These are phyloP conservation scores for Otolemur garnettii DNA, from an alignment of 2,113 vertebrate genomes.

Conservation along the genomic window DNA sequence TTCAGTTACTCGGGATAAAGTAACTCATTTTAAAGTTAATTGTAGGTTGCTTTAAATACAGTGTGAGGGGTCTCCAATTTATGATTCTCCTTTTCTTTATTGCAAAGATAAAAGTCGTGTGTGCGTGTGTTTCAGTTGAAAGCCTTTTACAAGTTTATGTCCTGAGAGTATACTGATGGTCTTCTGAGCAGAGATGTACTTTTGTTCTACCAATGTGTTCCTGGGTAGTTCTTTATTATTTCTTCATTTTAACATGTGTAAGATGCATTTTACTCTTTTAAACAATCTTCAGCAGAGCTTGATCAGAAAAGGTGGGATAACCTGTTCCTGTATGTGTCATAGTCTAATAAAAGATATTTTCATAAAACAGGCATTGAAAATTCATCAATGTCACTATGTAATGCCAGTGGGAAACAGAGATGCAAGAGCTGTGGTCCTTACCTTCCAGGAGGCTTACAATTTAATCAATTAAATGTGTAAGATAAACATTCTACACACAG, in stretches of 20 bases:
- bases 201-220: slow-evolving; percentile 32
- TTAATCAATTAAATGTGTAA: not conserved
- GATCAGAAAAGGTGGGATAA: not conserved
- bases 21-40: slow-evolving; percentile 77
- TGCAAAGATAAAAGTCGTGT: slow-evolving; percentile 73
- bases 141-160: slow-evolving; percentile 38
- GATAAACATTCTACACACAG: not conserved
- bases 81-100: slow-evolving; percentile 72
- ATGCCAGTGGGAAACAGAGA: not conserved
- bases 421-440: not conserved
- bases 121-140: not conserved
- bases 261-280: not conserved
- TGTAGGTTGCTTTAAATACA: slow-evolving; percentile 79
- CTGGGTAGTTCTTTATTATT: not conserved
- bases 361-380: not conserved
- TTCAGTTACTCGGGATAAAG: slow-evolving; percentile 72
- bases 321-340: not conserved
- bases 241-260: not conserved
- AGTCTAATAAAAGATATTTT: slow-evolving; percentile 53
- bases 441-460: not conserved
- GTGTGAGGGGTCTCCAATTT: slow-evolving; percentile 68
- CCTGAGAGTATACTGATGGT: not conserved
- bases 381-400: not conserved
- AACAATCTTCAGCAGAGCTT: not conserved
- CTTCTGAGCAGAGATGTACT: slow-evolving; percentile 10